phyloP scores from a whole-genome alignment of 2,888 invertebrate species.

The Podotricha telesiphe region DNA sequence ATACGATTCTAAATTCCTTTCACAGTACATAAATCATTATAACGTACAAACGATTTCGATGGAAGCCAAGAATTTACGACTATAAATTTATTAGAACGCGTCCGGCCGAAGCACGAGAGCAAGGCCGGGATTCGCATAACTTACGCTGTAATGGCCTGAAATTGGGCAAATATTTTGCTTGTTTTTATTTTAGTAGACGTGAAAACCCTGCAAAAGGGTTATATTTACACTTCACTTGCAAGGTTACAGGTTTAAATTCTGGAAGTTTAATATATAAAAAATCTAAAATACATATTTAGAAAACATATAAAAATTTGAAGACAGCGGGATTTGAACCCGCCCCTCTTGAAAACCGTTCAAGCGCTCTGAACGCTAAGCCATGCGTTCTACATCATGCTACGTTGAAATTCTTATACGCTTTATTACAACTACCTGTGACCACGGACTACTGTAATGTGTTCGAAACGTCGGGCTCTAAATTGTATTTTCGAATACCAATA shows the following conservation, averaged over 20 bases:
- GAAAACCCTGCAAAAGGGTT: slow-evolving; percentile 1
- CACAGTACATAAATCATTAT: slow-evolving; percentile 26
- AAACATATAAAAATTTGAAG: too few relatives aligned
- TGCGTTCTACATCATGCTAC: too few relatives aligned
- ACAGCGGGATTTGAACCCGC: too few relatives aligned
- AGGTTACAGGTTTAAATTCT: neutral
- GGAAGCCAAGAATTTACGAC: slow-evolving; percentile 41
- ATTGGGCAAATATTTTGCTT: slow-evolving; percentile 34
- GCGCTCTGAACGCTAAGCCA: too few relatives aligned
- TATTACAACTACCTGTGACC: too few relatives aligned
- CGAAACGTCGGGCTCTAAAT: too few relatives aligned
- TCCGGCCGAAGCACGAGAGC: slow-evolving; percentile 40
- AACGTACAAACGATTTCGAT: slow-evolving; percentile 38
- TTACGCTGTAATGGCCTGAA: slow-evolving; percentile 38
- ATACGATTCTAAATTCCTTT: slow-evolving; percentile 24
- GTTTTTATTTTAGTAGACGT: slow-evolving; percentile 11
- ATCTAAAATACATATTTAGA: too few relatives aligned
- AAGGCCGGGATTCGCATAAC: slow-evolving; percentile 41
- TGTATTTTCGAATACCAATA: too few relatives aligned
- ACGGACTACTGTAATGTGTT: too few relatives aligned
- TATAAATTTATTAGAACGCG: slow-evolving; percentile 42
- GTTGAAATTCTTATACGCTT: too few relatives aligned
- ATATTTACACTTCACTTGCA: neutral
- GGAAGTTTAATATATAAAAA: too few relatives aligned
- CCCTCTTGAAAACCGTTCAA: too few relatives aligned